Base-by-base conservation (phyloP, 1,140 invertebrate genomes). In the Drosophila grimshawi region DNA sequence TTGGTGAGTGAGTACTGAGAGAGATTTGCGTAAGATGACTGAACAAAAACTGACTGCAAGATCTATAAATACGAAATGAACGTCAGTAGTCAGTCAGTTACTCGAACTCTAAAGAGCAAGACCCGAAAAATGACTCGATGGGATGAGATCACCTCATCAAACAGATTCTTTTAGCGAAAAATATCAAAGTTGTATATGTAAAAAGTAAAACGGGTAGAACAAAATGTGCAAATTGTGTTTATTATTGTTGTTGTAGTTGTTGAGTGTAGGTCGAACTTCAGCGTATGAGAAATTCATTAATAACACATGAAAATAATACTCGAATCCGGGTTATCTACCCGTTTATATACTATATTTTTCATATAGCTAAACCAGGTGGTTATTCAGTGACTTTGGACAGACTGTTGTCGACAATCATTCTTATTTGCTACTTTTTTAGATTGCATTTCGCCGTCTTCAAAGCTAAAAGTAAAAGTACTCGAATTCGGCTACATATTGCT, bases 121-220 rank as follows among this genome's bases (percentile, higher is more conserved):
- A 27, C 19, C 19, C 19, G 19, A 19, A 41, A 7, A 68, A 69
- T 75, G 66, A 76, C 32, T 61, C 56, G 64, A 37, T 67, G 49
- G 39, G 4, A 74, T 85, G 81, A 85, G 61, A 82, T 86, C 82
- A 86, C 64, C 67, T 43, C 11, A 41, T 4, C 6, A 6, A 51
- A 53, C 27, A 51, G 32, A 37, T 62, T 19, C 19, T 19, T 48
- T 48, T 32, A 48, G 35, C 43, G 5, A 45, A 59, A 48, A 32
- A 57, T 32, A 48, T 35, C 33, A 27, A 32, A 30, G 27, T 57
- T 57, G 37, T 43, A n/a, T 52, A 52, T 52, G 8, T 33, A 6
- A 51, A 65, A 67, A 46, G 39, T 61, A 59, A 43, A 65, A 51
- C 19, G 19, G 19, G 27, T 27, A 30, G 53, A 37, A 66, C 39